Conservation (phyloP, 2,797 vertebrate species). For the Miichthys miiuy region DNA sequence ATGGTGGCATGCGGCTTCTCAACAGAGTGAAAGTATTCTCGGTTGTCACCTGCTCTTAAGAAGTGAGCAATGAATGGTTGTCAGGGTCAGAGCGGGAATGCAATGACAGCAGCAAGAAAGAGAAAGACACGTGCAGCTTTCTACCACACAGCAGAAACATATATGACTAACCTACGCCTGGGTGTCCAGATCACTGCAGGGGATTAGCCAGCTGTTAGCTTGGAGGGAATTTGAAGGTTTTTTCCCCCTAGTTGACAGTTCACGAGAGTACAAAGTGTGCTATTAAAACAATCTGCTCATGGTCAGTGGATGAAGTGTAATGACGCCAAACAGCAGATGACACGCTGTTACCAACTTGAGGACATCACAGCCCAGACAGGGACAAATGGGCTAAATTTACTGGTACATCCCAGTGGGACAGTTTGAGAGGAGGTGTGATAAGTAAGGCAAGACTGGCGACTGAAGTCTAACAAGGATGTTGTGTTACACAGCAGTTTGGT, state of each 20-base stretch:
- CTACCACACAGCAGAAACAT: slow-evolving; percentile 65
- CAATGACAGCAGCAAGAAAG: slow-evolving; percentile 44
- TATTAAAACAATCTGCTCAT: slow-evolving; percentile 45
- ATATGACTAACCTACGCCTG: slow-evolving; percentile 25
- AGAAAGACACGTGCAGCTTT: slow-evolving; percentile 61
- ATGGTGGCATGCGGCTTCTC: slow-evolving; percentile 53
- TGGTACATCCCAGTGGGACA: slow-evolving; percentile 31
- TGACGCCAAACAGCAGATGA: slow-evolving; percentile 39
- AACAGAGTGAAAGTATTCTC: slow-evolving; percentile 73
- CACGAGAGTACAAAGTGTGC: slow-evolving; percentile 43
- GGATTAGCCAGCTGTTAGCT: slow-evolving; percentile 65
- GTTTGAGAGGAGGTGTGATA: slow-evolving; percentile 34
- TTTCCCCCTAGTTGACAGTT: slow-evolving; percentile 33
- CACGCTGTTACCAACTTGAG: slow-evolving; percentile 33
- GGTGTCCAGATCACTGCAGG: slow-evolving; percentile 39
- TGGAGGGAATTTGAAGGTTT: slow-evolving; percentile 34
- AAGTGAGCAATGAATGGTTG: slow-evolving; percentile 59
- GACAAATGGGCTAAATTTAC: slow-evolving; percentile 49
- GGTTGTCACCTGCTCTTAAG: slow-evolving; percentile 77
- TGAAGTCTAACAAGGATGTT: slow-evolving; percentile 3
- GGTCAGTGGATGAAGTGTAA: slow-evolving; percentile 38
- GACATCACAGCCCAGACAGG: slow-evolving; percentile 43
- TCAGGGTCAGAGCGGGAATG: slow-evolving; percentile 75
- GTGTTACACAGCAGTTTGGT: neutral
- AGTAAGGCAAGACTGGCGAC: slow-evolving; percentile 23